Evolutionary conservation across 1,140 invertebrate species (phyloP), one percentile per base, ranked within the genome.

Genomic region (Saccostrea cuccullata): DNA sequence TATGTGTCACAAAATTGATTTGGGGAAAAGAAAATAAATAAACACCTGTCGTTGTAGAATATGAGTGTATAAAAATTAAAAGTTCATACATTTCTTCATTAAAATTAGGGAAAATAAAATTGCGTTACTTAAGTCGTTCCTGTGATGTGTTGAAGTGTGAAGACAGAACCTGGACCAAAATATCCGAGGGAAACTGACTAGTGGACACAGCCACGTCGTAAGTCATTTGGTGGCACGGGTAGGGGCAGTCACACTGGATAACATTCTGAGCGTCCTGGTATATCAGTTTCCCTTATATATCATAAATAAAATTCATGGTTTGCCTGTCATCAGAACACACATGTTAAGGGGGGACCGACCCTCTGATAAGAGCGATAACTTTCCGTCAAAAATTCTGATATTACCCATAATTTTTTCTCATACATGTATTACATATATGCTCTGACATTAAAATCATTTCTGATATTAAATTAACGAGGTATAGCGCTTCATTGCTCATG

Each of bases 141-240:
- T 84, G 2, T 13, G 83, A 84, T 30, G 15, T 30, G 23, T 56
- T 26, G 26, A 55, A 56, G 12, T 56, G 83, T 13, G 55, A 56
- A 55, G 26, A 15, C 20, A 56, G 20, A 58, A 56, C 30, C 23
- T 84, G 17, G 23, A n/a, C 83, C 17, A 58, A 56, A 40, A 56
- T 8, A 56, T 84, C 83, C 2, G 83, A 84, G 15, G 83, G 83
- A 55, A 56, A 84, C 83, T 84, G 83, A 55, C 55, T 84, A 13
- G 83, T 55, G 2, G 83, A 84, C 20, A 84, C 83, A 6, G 40
- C 23, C 2, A 58, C 56, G 55, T 55, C 56, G 30, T 84, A 84
- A 6, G 13, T 55, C 23, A 11, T 56, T 26, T 56, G 23, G 2
- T 84, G 47, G n/a, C 83, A 84, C 9, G 83, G 83, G 13, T 30